These are phyloP conservation scores for Eospalax fontanierii DNA, from an alignment of 2,797 vertebrate species.

Conservation along the genomic window DNA sequence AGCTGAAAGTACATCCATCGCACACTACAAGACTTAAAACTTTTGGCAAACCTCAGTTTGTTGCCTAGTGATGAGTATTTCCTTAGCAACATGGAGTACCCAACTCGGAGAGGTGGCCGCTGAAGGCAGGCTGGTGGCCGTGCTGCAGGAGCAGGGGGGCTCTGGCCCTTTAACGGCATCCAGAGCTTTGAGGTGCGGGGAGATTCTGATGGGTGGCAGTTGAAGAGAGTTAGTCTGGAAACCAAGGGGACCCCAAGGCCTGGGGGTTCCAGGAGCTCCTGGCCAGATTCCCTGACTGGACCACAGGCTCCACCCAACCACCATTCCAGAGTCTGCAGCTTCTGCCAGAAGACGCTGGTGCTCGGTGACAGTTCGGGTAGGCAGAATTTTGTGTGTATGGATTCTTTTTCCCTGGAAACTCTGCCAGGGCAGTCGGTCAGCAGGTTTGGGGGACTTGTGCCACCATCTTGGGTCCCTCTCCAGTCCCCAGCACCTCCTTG, in stretches of 20 bases:
- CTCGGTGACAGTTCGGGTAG: background rate
- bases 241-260: background rate
- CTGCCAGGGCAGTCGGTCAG: background rate
- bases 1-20: background rate
- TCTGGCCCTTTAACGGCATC: conserved; percentile 71
- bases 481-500: background rate
- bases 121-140: rapidly evolving
- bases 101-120: background rate
- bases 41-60: background rate
- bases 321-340: background rate
- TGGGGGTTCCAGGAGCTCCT: background rate
- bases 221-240: background rate
- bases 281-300: background rate
- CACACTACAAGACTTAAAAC: background rate
- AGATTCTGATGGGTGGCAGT: conserved; percentile 74
- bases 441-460: background rate
- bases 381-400: background rate
- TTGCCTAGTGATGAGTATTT: background rate
- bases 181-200: conserved; percentile 43
- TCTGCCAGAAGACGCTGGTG: background rate
- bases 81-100: background rate
- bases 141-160: background rate
- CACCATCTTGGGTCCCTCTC: background rate
- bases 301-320: rapidly evolving
- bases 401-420: background rate